phyloP scores from a whole-genome alignment of 2,113 vertebrate species.

The Melanotaenia duboulayi region DNA sequence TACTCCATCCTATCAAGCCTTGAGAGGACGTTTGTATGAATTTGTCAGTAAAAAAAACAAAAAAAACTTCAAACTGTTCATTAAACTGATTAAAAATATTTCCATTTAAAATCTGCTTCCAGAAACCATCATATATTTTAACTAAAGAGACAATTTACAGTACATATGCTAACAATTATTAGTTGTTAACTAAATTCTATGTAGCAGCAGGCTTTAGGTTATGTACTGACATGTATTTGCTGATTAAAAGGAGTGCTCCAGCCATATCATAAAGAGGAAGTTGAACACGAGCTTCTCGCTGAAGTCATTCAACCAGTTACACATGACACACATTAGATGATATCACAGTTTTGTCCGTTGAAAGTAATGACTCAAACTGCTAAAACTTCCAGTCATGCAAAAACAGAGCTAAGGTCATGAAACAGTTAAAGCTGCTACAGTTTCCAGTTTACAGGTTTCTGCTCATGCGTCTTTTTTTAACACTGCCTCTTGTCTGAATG shows the following conservation, averaged over 20 bases:
- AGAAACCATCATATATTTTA: no score
- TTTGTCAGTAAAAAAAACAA: no score
- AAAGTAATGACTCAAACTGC: background rate
- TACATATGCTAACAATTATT: no score
- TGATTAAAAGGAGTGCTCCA: constrained; percentile 38
- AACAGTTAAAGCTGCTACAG: background rate
- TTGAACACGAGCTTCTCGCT: constrained; percentile 14
- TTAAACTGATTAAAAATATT: no score
- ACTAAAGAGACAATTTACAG: no score
- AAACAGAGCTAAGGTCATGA: background rate
- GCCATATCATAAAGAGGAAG: constrained; percentile 49
- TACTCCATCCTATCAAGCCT: no score
- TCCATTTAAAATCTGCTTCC: no score
- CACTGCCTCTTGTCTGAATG: constrained; percentile 8
- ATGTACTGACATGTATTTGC: constrained; percentile 32
- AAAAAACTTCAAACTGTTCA: no score
- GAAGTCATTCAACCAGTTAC: constrained; percentile 14
- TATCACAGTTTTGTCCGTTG: background rate
- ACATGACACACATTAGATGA: background rate
- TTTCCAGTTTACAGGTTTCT: background rate
- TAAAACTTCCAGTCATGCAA: no score
- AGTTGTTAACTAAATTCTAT: no score
- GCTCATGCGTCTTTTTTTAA: background rate
- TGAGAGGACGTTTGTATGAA: no score
- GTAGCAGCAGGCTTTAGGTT: background rate